phyloP scores from a whole-genome alignment of 2,888 invertebrate species.

The Zhuqinia jingwanae region DNA sequence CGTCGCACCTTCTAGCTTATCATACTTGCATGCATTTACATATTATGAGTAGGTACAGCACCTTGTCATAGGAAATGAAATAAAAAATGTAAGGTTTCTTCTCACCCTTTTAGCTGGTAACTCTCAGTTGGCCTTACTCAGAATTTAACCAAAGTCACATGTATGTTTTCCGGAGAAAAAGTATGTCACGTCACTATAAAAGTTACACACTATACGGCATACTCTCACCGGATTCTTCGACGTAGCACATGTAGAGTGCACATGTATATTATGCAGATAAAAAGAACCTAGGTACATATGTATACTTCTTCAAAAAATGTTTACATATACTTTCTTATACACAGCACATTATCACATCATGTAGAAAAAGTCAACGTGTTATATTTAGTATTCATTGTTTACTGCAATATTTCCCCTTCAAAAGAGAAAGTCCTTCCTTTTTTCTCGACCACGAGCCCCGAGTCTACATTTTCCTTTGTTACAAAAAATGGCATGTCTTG shows the following conservation, averaged over 20 bases:
- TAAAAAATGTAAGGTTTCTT: not conserved
- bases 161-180: constrained; percentile 18
- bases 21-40: too few relatives aligned
- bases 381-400: too few relatives aligned
- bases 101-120: not conserved
- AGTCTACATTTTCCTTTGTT: not conserved
- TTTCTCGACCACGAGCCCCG: not conserved
- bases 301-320: too few relatives aligned
- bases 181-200: constrained; percentile 14
- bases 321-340: not conserved
- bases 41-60: too few relatives aligned
- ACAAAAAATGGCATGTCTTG: not conserved
- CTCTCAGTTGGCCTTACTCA: not conserved
- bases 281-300: too few relatives aligned
- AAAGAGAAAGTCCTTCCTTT: not conserved
- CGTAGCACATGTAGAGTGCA: not conserved
- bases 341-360: not conserved
- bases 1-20: too few relatives aligned
- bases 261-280: not conserved
- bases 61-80: too few relatives aligned
- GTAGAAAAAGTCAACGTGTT: not conserved
- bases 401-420: not conserved
- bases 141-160: not conserved
- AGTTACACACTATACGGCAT: too few relatives aligned
- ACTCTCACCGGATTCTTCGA: not conserved